Evolutionary conservation across 2,797 vertebrate genomes (phyloP), one percentile per base, ranked within the genome.

Genomic region (Amniataba percoides): DNA sequence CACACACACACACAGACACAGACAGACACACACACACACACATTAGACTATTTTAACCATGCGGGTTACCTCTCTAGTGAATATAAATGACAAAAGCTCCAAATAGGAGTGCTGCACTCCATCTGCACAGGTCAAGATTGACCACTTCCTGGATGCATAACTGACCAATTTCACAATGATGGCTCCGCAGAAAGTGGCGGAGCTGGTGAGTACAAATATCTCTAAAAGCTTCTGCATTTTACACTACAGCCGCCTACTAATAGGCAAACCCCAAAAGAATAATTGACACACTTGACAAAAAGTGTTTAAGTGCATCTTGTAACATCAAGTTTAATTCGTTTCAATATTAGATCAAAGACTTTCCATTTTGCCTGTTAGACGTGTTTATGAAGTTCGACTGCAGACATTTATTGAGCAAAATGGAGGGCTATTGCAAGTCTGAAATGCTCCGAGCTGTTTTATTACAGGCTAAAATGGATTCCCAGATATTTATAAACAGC

Each of bases 401-500:
- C 53, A 81, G 83, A 81, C 72, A 65, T 91, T 85, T 88, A 85
- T 81, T 73, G 78, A 82, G 74, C 52, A 67, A 89, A 89, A 88
- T 81, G 74, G 74, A 83, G 39, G 74, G 55, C 81, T 66, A 69
- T 13, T 46, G 76, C 63, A 48, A 36, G 73, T 23, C 55, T 67
- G 51, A 75, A 87, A 84, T 59, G 71, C 86, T 77, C 68, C 0
- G 2, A 71, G 75, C 68, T 74, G 71, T 88, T 90, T 90, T 85
- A 87, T 85, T 87, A 86, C 68, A 59, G 59, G 67, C 83, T 71
- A 77, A 91, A 91, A 91, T 89, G 87, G 88, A 90, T 88, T 88
- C 78, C 80, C 57, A 79, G 89, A 92, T 91, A 90, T 94, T 89
- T 91, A 93, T 92, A 92, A 92, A 91, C 84, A 84, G 80, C 67